Evolutionary conservation across 2,113 vertebrate genomes (phyloP), one percentile per base, ranked within the genome.

Genomic region (Apteryx owenii): DNA sequence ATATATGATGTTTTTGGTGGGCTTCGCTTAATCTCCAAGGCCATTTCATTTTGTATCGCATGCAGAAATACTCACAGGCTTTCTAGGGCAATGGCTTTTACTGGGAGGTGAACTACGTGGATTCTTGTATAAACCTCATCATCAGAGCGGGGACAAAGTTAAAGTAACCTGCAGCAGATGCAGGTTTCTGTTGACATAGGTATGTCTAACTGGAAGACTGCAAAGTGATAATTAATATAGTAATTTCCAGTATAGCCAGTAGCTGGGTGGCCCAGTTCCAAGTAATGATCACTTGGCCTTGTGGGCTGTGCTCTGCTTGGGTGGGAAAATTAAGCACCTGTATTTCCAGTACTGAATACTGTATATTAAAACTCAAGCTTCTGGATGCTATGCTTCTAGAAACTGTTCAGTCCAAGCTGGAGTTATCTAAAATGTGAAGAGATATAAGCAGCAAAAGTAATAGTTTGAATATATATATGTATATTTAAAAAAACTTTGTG

Each of bases 91-190:
- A 18, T 78, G 38, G 31, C 28, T 79, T 79, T 81, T 11, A 23
- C 40, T 51, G 71, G 42, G 72, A 81, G 40, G 18, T 89, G 38
- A 54, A n/a, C 48, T 62, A 20, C 11, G 10, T 38, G 10, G 40
- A 16, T 81, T 70, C 62, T 77, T 73, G 21, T 50, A 38, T 38
- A 38, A 38, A 38, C 36, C 36, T 38, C 36, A 38, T 38, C 36
- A 38, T 38, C 36, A 38, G 36, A 38, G 36, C 36, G 36, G 36
- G 36, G 36, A 38, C 72, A 15, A 23, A 33, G 14, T 56, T 56
- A 56, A 76, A 44, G 29, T 25, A 0, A 61, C 31, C 36, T 38
- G 36, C 36, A 38, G 1, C 17, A 5, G 20, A 38, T 1, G 2
- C 60, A 71, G 58, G 9, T 85, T 48, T 76, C 29, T 15, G 33